phyloP scores from a whole-genome alignment of 2,113 vertebrate species.

The Chionomys nivalis region DNA sequence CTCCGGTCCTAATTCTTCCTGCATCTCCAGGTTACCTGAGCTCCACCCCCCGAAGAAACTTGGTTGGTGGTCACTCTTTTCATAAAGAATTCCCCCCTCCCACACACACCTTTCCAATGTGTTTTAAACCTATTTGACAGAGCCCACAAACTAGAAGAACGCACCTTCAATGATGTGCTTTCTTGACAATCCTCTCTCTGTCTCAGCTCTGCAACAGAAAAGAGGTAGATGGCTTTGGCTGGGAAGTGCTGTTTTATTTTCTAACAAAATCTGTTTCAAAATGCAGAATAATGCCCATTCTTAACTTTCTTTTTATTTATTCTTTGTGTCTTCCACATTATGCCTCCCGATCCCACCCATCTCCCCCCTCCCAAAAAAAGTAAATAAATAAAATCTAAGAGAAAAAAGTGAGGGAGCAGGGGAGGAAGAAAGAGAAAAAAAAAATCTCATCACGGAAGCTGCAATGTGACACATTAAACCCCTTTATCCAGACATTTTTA shows the following conservation, averaged over 20 bases:
- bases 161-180: slow-evolving; percentile 99
- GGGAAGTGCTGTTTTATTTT: neutral
- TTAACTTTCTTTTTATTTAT: neutral
- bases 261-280: neutral
- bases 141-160: slow-evolving; percentile 2
- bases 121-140: slow-evolving; percentile 1
- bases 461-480: neutral
- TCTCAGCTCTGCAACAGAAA: slow-evolving; percentile 92
- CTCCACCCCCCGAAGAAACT: neutral
- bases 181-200: slow-evolving; percentile 95
- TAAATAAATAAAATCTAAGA: neutral
- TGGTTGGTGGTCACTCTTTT: neutral
- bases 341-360: neutral
- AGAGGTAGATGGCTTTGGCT: neutral
- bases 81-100: neutral
- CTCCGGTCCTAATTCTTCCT: neutral
- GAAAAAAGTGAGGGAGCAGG: accelerated
- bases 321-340: neutral
- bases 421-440: neutral
- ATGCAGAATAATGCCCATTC: neutral
- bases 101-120: neutral
- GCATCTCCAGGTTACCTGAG: neutral
- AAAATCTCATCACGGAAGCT: neutral
- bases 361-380: neutral
- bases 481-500: neutral